Base-by-base conservation (phyloP, 2,113 vertebrate genomes). In the Neoarius graeffei region DNA sequence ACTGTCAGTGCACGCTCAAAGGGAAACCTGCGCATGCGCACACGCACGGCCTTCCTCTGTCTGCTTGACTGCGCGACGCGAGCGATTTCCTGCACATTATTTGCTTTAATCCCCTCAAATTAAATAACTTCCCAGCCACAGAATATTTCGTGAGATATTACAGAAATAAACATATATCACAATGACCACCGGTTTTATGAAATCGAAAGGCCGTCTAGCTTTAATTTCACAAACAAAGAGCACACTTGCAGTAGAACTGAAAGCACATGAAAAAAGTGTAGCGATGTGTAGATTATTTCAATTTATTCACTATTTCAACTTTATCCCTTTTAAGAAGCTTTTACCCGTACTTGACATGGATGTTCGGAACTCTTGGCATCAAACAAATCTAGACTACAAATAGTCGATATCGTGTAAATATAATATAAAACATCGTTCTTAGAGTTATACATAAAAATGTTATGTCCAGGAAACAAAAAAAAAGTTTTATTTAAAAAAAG, bases 271-370 rank as follows among this genome's bases (percentile, higher is more conserved):
- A 59, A 35, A 82, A 62, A 0, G 7, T 13, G 10, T 23, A 14
- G 62, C 0, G 19, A 23, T 1, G 30, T 90, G 74, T 87, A 14
- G 80, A 85, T 77, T 62, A 84, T 91, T 85, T 85, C 71, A 90
- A 87, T 83, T 35, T 27, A 54, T 79, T 59, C n/a, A 42, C 42
- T 42, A 42, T 42, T 42, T 42, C 90, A 90, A 89, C 90, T 91
- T 81, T 94, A 87, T 93, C 93, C 92, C 92, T 93, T 94, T 91
- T 91, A 92, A 92, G 92, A 94, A 92, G 77, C 94, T 95, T 95
- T 94, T 94, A 95, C n/a, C n/a, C n/a, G n/a, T n/a, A n/a, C 93
- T 93, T 94, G 94, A 94, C 92, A 93, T 94, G 94, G 93, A 93
- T 94, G 94, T 94, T 94, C 89, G 90, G 92, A 94, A 94, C 89